Conservation (phyloP, 2,888 invertebrate genomes). For the Hirtodrosophila alboralis region DNA sequence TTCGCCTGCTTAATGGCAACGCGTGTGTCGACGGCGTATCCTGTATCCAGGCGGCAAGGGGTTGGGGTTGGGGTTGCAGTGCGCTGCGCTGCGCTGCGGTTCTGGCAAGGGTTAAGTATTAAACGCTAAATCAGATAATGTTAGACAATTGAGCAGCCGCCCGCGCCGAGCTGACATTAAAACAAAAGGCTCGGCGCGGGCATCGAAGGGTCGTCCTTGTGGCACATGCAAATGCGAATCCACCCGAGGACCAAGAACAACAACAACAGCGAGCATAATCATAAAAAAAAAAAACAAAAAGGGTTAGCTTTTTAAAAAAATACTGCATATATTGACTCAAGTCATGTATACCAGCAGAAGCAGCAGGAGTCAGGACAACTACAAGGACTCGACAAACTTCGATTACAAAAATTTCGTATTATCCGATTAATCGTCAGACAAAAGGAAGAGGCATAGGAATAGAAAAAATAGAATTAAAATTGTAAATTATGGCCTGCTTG, state of each 20-base stretch:
- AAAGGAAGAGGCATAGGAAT: conserved; percentile 13
- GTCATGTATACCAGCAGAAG: conserved; percentile 66
- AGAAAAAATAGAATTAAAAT: conserved; percentile 62
- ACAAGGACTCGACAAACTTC: conserved; percentile 66
- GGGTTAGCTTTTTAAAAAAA: conserved; percentile 73
- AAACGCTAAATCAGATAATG: conserved; percentile 80
- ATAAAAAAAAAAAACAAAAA: conserved; percentile 54
- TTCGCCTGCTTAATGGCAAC: conserved; percentile 52
- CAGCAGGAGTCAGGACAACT: conserved; percentile 31
- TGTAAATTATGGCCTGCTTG: conserved; percentile 68
- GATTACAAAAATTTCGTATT: conserved; percentile 76
- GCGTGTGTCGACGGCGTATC: conserved; percentile 54
- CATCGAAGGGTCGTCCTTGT: conserved; percentile 51
- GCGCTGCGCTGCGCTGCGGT: too few species aligned
- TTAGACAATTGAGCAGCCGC: conserved; percentile 75
- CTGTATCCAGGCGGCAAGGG: conserved; percentile 44
- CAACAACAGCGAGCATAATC: conserved; percentile 13
- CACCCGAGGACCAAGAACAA: conserved; percentile 28
- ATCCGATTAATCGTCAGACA: conserved; percentile 71
- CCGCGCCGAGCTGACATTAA: conserved; percentile 68
- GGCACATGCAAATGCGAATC: conserved; percentile 60
- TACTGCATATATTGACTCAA: conserved; percentile 79
- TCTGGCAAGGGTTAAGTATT: conserved; percentile 75
- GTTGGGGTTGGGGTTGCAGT: conserved; percentile 10
- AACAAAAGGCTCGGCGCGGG: conserved; percentile 66